Percentiles rank a stretch among this genome's conserved stretches.
Evolutionary conservation across 2,797 vertebrate genomes (phyloP).

Genomic region (Hoplostethus atlanticus): DNA sequence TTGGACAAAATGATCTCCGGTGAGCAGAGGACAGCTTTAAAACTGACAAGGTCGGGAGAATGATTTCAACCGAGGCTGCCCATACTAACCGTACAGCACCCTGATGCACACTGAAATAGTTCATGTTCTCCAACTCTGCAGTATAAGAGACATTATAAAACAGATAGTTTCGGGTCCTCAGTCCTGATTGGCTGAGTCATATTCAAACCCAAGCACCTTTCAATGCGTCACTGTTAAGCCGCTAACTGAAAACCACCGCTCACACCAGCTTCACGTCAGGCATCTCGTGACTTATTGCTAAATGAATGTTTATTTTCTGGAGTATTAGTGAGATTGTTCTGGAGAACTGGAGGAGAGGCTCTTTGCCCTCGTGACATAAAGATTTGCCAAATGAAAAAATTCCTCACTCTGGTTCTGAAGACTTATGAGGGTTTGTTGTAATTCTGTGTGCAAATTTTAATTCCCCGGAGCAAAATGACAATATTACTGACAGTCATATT

Average conservation of each 20-base stretch:
- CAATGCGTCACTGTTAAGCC: no score
- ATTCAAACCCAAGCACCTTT: no score
- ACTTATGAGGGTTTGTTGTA: conserved; percentile 42
- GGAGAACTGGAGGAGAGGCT: neutral
- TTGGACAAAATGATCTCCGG: conserved; percentile 16
- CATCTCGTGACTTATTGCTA: conserved; percentile 18
- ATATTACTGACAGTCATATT: conserved; percentile 66
- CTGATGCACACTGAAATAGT: neutral
- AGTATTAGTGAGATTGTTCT: conserved; percentile 20
- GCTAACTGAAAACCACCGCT: neutral
- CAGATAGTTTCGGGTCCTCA: no score
- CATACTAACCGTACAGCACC: neutral
- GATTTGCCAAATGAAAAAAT: conserved; percentile 34
- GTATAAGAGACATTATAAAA: no score
- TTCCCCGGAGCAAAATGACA: conserved; percentile 56
- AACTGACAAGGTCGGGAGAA: conserved; percentile 4
- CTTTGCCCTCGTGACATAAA: conserved; percentile 31
- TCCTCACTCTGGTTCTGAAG: conserved; percentile 49
- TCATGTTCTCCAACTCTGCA: neutral
- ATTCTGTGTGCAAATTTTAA: conserved; percentile 56
- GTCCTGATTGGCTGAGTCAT: no score
- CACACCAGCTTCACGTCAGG: no score
- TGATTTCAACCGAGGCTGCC: neutral
- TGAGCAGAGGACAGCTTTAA: neutral
- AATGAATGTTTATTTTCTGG: conserved; percentile 32